phyloP scores from a whole-genome alignment of 2,797 vertebrate genomes.

The Pteronotus mesoamericanus region DNA sequence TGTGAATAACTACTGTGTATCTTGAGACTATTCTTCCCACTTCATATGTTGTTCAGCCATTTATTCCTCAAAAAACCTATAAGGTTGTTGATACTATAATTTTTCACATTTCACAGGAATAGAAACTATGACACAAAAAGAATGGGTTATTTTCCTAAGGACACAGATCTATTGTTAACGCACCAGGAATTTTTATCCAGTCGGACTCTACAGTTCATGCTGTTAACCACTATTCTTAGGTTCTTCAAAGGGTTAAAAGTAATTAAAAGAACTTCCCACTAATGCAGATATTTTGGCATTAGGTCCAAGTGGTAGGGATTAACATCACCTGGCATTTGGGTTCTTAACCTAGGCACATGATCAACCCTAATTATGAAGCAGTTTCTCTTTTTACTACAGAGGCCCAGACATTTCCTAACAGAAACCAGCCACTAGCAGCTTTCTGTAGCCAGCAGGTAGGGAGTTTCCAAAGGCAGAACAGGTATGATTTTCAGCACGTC shows the following conservation, averaged over 20 bases:
- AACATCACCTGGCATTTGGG: not conserved
- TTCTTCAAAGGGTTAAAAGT: not conserved
- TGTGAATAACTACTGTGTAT: not conserved
- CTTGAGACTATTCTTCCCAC: not conserved
- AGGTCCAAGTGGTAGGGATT: not conserved
- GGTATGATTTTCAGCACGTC: not conserved
- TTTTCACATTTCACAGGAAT: not conserved
- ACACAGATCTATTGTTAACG: not conserved
- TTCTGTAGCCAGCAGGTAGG: not conserved
- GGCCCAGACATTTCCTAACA: not conserved
- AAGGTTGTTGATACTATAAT: not conserved
- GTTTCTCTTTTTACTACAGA: not conserved
- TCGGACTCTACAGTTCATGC: not conserved
- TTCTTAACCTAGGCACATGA: not conserved
- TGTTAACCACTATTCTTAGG: conserved; percentile 6
- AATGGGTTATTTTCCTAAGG: not conserved
- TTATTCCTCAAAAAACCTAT: not conserved
- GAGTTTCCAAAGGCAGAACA: not conserved
- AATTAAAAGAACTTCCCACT: not conserved
- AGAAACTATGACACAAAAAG: not conserved
- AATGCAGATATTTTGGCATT: not conserved
- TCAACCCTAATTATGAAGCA: not conserved
- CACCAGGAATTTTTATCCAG: not conserved
- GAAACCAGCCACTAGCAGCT: not conserved
- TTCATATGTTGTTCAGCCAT: not conserved